Evolutionary conservation across 2,113 vertebrate species (phyloP).

Genomic region (Paratilapia polleni): DNA sequence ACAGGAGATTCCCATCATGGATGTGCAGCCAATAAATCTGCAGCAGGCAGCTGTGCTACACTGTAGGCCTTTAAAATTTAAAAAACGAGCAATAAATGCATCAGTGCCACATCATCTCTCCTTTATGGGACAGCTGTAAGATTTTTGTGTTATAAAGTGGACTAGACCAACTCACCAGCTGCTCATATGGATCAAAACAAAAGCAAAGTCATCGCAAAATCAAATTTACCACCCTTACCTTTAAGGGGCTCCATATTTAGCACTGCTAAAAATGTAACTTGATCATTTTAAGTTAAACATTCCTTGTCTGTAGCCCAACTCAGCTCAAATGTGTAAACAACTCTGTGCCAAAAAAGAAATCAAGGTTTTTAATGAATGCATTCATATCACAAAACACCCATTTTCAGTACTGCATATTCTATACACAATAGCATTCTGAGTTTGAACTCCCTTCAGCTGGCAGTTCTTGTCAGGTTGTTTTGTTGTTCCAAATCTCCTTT

Average conservation of each 20-base stretch:
- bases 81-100: no score
- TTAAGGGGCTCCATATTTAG: neutral
- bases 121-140: neutral
- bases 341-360: neutral
- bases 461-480: neutral
- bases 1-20: no score
- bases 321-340: neutral
- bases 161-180: neutral
- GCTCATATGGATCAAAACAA: neutral
- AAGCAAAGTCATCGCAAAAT: neutral
- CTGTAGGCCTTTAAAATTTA: no score
- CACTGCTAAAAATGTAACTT: neutral
- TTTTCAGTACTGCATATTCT: neutral
- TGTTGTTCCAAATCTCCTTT: constrained; percentile 10
- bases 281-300: neutral
- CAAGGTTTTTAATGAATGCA: constrained; percentile 3
- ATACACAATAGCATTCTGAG: neutral
- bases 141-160: neutral
- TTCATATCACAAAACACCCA: neutral
- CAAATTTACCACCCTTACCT: neutral
- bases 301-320: neutral
- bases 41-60: no score
- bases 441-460: neutral
- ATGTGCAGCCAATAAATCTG: no score
- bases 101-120: neutral